These are phyloP conservation scores for Plutomurus gul DNA, from an alignment of 1,140 invertebrate genomes.

Conservation along the genomic window DNA sequence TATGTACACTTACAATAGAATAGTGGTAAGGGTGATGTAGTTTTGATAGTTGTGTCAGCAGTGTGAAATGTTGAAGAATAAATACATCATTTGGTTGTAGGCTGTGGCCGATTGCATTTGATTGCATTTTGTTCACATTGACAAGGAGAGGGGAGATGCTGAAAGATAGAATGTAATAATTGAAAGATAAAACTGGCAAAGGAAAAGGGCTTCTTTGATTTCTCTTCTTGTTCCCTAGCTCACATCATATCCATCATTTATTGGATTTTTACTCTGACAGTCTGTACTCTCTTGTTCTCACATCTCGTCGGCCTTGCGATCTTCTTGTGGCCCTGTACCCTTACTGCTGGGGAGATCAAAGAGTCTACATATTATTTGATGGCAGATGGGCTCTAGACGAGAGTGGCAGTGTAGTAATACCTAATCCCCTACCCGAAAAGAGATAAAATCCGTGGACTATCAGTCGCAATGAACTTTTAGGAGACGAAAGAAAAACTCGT, in stretches of 20 bases:
- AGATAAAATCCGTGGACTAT: background rate
- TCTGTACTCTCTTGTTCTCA: background rate
- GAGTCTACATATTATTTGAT: background rate
- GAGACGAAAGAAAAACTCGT: background rate
- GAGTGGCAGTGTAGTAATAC: no score
- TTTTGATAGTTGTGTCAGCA: no score
- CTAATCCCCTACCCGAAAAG: background rate
- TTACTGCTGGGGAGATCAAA: background rate
- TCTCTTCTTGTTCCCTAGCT: no score
- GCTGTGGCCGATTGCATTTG: no score
- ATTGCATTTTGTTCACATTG: no score
- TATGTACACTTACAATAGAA: no score
- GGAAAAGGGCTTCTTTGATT: background rate
- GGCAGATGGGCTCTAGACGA: background rate
- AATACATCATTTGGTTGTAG: no score
- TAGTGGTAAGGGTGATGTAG: no score
- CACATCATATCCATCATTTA: background rate
- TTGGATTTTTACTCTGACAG: background rate
- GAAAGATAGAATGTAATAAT: background rate
- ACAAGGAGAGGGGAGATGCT: no score
- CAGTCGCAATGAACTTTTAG: conserved; percentile 9
- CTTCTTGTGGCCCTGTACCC: background rate
- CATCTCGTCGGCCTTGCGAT: background rate
- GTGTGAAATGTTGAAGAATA: no score
- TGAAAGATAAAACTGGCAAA: background rate